These are phyloP conservation scores for Delichon dasypus DNA, from an alignment of 2,797 vertebrate genomes.

Conservation along the genomic window DNA sequence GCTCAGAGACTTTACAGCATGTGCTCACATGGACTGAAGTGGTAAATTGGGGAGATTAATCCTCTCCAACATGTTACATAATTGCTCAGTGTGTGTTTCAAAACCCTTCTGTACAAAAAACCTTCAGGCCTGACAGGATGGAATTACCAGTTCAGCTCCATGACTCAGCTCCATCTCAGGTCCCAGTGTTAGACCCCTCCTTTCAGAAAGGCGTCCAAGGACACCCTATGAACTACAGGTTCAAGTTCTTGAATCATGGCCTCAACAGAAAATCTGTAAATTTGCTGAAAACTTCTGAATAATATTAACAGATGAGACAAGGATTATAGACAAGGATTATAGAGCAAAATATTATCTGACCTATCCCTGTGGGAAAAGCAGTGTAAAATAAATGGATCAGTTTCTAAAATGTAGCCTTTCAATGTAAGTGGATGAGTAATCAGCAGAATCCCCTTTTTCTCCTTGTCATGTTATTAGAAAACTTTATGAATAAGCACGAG, in stretches of 20 bases:
- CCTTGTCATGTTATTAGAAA: neutral
- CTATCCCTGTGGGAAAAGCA: neutral
- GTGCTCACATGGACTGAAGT: neutral
- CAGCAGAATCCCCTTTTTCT: neutral
- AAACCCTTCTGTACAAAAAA: neutral
- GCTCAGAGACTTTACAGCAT: neutral
- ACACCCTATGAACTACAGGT: neutral
- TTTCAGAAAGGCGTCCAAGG: neutral
- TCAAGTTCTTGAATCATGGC: neutral
- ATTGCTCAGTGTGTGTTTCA: neutral
- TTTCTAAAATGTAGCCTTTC: neutral
- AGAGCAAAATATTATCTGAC: neutral
- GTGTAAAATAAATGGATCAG: neutral
- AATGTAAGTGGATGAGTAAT: neutral
- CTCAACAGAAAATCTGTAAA: neutral
- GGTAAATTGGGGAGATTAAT: slow-evolving; percentile 16
- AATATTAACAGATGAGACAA: neutral
- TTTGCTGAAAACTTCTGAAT: neutral
- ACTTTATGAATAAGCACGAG: neutral
- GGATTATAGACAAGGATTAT: neutral
- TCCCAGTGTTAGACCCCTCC: neutral
- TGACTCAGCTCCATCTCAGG: neutral
- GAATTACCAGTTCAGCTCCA: neutral
- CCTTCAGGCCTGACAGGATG: neutral
- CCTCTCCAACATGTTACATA: neutral